Evolutionary conservation across 1,140 invertebrate species (phyloP).

Genomic region (Trialeurodes vaporariorum): DNA sequence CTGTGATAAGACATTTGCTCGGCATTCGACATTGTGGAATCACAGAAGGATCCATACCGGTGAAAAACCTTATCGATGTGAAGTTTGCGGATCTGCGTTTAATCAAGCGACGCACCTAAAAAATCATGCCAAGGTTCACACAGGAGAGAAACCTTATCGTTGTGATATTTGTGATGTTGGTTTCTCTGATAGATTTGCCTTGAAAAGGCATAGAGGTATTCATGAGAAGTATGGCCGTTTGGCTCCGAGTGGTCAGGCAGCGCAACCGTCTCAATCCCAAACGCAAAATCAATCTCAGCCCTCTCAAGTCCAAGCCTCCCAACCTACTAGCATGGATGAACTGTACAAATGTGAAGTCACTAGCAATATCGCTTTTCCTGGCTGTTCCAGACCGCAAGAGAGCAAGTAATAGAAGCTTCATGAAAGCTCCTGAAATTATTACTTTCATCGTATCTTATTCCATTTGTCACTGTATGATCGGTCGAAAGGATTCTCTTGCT

Average conservation of each 20-base stretch:
- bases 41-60: conserved; percentile 90
- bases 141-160: conserved; percentile 34
- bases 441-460: too few species aligned
- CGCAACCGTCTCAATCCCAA: background rate
- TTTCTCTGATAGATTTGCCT: conserved; percentile 67
- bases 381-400: conserved; percentile 18
- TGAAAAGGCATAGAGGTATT: conserved; percentile 62
- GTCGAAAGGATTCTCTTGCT: too few species aligned
- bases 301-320: background rate
- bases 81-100: conserved; percentile 69
- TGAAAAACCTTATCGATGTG: conserved; percentile 76
- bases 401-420: conserved; percentile 2
- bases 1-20: conserved; percentile 79
- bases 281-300: background rate
- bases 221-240: conserved; percentile 61
- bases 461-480: too few species aligned
- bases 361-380: conserved; percentile 23
- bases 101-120: conserved; percentile 79
- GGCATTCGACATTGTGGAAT: conserved; percentile 77
- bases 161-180: conserved; percentile 80
- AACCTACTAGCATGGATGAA: conserved; percentile 15
- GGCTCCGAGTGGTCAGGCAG: conserved; percentile 30
- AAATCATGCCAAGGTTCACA: conserved; percentile 58
- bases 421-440: too few species aligned
- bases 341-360: conserved; percentile 25